Conservation (phyloP, 2,888 invertebrate species). For the Athalia cordata region DNA sequence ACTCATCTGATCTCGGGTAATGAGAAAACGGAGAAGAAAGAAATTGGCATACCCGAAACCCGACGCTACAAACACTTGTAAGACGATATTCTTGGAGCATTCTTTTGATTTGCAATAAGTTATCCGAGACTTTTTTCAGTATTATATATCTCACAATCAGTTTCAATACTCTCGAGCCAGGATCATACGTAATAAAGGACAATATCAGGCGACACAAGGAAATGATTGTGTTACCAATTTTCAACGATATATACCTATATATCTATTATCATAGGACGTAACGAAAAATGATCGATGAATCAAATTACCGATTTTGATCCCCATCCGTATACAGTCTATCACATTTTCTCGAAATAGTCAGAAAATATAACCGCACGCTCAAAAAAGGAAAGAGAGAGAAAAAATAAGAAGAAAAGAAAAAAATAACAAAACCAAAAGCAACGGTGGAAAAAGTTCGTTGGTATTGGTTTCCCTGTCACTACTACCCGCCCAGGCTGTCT, state of each 20-base stretch:
- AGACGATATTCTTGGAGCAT: conserved; percentile 30
- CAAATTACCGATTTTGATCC: neutral
- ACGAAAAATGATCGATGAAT: neutral
- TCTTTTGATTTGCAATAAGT: conserved; percentile 35
- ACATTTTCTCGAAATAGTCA: neutral
- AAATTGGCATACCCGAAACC: conserved; percentile 23
- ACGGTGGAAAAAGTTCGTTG: conserved; percentile 9
- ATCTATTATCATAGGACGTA: neutral
- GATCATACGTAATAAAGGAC: no score
- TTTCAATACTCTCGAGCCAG: no score
- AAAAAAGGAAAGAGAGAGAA: neutral
- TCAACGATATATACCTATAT: no score
- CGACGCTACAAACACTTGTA: conserved; percentile 36
- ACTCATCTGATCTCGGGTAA: conserved; percentile 26
- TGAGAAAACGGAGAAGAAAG: conserved; percentile 31
- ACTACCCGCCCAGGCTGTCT: conserved; percentile 33
- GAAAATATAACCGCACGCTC: conserved; percentile 32
- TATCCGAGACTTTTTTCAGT: conserved; percentile 17
- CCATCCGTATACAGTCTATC: neutral
- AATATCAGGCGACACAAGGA: no score
- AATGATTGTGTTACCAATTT: no score
- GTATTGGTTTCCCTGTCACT: conserved; percentile 27
- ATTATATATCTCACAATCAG: neutral
- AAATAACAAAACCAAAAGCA: neutral
- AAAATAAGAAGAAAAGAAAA: neutral